These are phyloP conservation scores for Hetaerina titia DNA, from an alignment of 2,888 invertebrate genomes.

Conservation along the genomic window DNA sequence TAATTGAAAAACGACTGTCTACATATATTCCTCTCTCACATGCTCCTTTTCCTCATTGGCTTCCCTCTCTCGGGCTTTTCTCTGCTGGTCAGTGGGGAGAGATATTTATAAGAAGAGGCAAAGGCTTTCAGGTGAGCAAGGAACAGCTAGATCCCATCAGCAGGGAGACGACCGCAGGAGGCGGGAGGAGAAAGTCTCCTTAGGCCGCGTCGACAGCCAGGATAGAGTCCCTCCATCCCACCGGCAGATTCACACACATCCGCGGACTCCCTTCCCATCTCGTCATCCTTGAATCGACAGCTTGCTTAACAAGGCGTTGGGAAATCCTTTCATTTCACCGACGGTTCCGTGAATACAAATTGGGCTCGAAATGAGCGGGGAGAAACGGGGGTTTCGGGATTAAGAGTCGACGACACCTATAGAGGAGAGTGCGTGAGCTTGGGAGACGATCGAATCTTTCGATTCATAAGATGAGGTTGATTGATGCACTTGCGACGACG, in stretches of 20 bases:
- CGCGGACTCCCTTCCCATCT: too few relatives aligned
- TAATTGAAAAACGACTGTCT: too few relatives aligned
- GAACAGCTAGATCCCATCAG: neutral
- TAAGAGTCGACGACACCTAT: neutral
- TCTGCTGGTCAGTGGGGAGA: neutral
- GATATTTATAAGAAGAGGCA: neutral
- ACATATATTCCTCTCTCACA: neutral
- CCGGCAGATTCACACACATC: neutral
- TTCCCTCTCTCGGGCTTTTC: neutral
- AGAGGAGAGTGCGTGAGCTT: too few relatives aligned
- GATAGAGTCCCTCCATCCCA: neutral
- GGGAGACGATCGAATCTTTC: neutral
- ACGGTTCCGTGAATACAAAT: neutral
- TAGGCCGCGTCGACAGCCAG: neutral
- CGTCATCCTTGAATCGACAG: too few relatives aligned
- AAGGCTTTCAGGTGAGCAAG: neutral
- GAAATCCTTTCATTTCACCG: conserved; percentile 2
- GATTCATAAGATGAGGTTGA: neutral
- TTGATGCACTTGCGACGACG: neutral
- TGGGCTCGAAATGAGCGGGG: neutral
- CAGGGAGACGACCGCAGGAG: neutral
- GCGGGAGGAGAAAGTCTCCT: neutral
- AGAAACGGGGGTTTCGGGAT: neutral
- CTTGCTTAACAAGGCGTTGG: neutral
- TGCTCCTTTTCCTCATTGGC: neutral